Evolutionary conservation across 2,888 invertebrate genomes (phyloP).

Genomic region (Amphipyra berbera): DNA sequence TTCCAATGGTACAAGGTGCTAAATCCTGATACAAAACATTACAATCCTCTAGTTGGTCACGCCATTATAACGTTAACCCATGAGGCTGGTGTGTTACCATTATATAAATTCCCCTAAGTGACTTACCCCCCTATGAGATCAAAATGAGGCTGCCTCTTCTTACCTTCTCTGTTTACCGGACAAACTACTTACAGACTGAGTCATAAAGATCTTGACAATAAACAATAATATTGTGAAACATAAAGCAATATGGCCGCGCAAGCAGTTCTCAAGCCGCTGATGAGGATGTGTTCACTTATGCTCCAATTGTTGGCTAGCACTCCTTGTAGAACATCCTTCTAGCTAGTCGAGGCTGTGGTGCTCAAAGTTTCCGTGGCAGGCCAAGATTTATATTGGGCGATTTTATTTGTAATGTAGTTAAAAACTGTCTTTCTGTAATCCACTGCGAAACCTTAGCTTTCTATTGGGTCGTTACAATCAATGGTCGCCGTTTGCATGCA

Average conservation of each 20-base stretch:
- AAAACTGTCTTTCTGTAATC: too few relatives aligned
- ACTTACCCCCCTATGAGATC: background rate
- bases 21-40: too few relatives aligned
- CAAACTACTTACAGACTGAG: conserved; percentile 37
- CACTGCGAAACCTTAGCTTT: too few relatives aligned
- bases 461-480: too few relatives aligned
- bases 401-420: background rate
- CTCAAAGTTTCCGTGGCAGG: conserved; percentile 69
- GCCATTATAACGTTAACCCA: too few relatives aligned
- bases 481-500: too few relatives aligned
- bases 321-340: conserved; percentile 79
- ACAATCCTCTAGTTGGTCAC: too few relatives aligned
- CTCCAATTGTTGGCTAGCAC: conserved; percentile 86
- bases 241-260: conserved; percentile 60
- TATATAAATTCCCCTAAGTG: too few relatives aligned
- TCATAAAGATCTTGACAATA: conserved; percentile 50
- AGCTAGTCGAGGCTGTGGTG: conserved; percentile 62
- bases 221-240: conserved; percentile 58
- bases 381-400: background rate
- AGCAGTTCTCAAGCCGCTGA: conserved; percentile 76
- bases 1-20: too few relatives aligned
- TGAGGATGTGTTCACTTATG: conserved; percentile 88
- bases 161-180: too few relatives aligned
- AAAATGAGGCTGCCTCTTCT: conserved; percentile 23
- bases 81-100: too few relatives aligned